Evolutionary conservation across 2,113 vertebrate species (phyloP).

Genomic region (Aegithalos caudatus): DNA sequence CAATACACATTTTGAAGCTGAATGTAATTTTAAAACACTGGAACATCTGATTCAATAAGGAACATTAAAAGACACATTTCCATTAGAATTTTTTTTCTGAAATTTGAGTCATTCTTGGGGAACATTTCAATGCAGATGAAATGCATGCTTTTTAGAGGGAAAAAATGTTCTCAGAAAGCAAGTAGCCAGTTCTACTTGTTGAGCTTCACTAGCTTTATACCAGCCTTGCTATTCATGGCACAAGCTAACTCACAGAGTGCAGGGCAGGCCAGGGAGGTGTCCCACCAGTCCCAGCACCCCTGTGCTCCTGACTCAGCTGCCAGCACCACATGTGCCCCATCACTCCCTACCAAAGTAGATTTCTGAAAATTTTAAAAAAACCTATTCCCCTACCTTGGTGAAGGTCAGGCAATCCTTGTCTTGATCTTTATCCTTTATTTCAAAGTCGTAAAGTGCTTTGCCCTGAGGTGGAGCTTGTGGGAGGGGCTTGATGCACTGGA

Average conservation of each 20-base stretch:
- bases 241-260: fast-evolving
- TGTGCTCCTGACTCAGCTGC: neutral
- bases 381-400: constrained; percentile 83
- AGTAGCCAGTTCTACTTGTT: neutral
- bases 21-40: neutral
- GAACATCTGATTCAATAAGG: neutral
- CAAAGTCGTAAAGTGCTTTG: constrained; percentile 97
- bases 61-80: neutral
- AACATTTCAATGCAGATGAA: neutral
- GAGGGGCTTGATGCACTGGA: constrained; percentile 89
- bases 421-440: constrained; percentile 97
- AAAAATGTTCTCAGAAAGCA: neutral
- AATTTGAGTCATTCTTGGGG: neutral
- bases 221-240: neutral
- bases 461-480: constrained; percentile 92
- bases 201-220: neutral
- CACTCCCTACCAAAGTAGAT: neutral
- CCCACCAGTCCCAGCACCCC: neutral
- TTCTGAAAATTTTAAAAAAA: neutral
- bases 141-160: neutral
- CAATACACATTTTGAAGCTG: neutral
- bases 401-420: constrained; percentile 98
- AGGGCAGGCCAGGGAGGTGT: neutral
- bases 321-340: neutral
- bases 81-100: neutral